Percentiles rank a stretch among this genome's conserved stretches.
phyloP scores from a whole-genome alignment of 2,113 vertebrate species.

The Verasper variegatus region DNA sequence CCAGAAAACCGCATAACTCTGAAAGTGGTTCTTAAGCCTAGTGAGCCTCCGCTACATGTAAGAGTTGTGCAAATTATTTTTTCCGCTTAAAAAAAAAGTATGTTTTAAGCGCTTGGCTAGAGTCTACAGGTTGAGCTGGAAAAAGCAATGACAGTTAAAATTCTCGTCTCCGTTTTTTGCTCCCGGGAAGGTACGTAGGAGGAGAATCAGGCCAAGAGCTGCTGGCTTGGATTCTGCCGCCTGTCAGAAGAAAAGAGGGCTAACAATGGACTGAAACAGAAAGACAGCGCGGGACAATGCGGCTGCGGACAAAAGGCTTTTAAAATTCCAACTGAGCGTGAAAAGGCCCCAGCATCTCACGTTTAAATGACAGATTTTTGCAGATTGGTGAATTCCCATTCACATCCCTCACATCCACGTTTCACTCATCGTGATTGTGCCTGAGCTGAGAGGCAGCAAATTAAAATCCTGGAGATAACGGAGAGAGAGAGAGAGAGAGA shows the following conservation, averaged over 20 bases:
- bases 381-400: constrained; percentile 8
- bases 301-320: constrained; percentile 8
- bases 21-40: background rate
- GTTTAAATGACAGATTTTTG: constrained; percentile 8
- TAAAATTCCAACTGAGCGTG: constrained; percentile 1
- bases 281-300: constrained; percentile 28
- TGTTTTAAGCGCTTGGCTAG: constrained; percentile 2
- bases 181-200: background rate
- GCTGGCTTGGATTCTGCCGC: constrained; percentile 26
- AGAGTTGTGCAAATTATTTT: constrained; percentile 8
- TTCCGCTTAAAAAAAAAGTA: background rate
- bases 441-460: constrained; percentile 5
- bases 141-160: constrained; percentile 14
- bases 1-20: constrained; percentile 11
- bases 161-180: constrained; percentile 22
- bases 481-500: no score
- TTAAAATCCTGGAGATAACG: constrained; percentile 7
- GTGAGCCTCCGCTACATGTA: background rate
- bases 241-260: constrained; percentile 40
- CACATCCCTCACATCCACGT: background rate
- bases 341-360: constrained; percentile 11
- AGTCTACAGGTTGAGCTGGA: constrained; percentile 23
- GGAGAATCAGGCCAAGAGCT: constrained; percentile 17
- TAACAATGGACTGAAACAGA: constrained; percentile 39
- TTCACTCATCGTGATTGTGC: background rate